These are phyloP conservation scores for Caenorhabditis zanzibari DNA, from an alignment of 2,888 invertebrate genomes.

Conservation along the genomic window DNA sequence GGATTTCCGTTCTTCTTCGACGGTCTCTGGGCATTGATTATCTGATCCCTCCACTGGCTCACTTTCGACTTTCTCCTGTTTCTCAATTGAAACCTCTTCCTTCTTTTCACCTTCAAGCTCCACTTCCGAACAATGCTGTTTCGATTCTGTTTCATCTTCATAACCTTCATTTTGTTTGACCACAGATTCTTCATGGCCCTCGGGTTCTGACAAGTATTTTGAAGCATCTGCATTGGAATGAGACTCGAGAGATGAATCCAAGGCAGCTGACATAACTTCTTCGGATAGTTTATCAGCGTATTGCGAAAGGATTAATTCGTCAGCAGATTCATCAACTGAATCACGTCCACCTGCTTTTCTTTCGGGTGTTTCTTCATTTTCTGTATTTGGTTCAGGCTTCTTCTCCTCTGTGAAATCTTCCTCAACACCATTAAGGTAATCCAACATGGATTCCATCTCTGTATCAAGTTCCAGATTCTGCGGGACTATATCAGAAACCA, in stretches of 20 bases:
- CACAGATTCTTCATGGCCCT: slow-evolving; percentile 4
- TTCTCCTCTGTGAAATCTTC: not conserved
- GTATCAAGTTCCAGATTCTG: slow-evolving; percentile 34
- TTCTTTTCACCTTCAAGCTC: not conserved
- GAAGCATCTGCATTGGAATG: slow-evolving; percentile 1
- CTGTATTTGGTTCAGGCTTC: not conserved
- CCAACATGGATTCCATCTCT: slow-evolving; percentile 52
- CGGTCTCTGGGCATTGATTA: not conserved
- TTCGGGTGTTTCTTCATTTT: not conserved
- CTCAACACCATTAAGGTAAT: slow-evolving; percentile 49
- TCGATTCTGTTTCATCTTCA: not conserved
- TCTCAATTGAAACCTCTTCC: not conserved
- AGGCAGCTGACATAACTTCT: slow-evolving; percentile 18
- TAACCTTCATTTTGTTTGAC: slow-evolving; percentile 8
- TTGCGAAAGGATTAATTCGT: slow-evolving; percentile 13
- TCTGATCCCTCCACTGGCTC: not conserved
- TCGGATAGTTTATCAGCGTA: slow-evolving; percentile 28
- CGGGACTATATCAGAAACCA: not conserved
- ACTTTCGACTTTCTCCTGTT: not conserved
- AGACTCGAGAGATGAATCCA: slow-evolving; percentile 5
- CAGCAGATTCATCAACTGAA: not conserved
- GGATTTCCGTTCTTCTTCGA: not conserved
- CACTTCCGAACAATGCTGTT: no score
- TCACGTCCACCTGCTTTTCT: slow-evolving; percentile 32
- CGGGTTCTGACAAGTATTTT: slow-evolving; percentile 21